These are phyloP conservation scores for Rhodeus uyekii DNA, from an alignment of 2,797 vertebrate genomes.

Conservation along the genomic window DNA sequence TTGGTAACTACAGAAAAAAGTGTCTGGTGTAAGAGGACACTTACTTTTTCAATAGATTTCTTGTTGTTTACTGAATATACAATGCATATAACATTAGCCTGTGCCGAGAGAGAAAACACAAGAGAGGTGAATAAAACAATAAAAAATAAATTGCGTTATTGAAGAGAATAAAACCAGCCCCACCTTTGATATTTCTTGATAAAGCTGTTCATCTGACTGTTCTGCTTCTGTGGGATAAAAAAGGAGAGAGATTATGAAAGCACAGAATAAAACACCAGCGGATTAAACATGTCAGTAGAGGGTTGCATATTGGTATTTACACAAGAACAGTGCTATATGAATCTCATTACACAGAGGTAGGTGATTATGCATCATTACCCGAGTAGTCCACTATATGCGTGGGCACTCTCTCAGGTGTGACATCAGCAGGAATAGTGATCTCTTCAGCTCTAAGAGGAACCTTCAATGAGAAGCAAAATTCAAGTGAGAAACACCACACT, in stretches of 20 bases:
- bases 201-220: slow-evolving; percentile 94
- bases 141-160: background rate
- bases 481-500: background rate
- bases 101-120: slow-evolving; percentile 21
- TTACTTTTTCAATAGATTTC: slow-evolving; percentile 84
- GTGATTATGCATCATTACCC: slow-evolving; percentile 70
- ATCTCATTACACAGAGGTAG: background rate
- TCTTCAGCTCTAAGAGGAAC: slow-evolving; percentile 95
- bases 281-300: background rate
- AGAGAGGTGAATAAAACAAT: background rate
- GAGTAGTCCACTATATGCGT: slow-evolving; percentile 99
- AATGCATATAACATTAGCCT: slow-evolving; percentile 85
- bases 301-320: background rate
- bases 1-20: background rate
- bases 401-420: slow-evolving; percentile 96
- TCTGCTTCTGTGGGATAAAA: slow-evolving; percentile 80
- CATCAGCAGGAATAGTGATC: slow-evolving; percentile 97
- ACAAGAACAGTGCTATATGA: background rate
- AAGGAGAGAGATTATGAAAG: background rate
- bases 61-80: slow-evolving; percentile 84
- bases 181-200: slow-evolving; percentile 96
- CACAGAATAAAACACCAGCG: background rate
- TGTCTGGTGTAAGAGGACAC: slow-evolving; percentile 1
- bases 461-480: slow-evolving; percentile 66
- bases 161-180: slow-evolving; percentile 48